A percentile compares a stretch with the other conserved stretches of the same genome.
phyloP scores from a whole-genome alignment of 2,797 vertebrate genomes.

The Oryzias sinensis region DNA sequence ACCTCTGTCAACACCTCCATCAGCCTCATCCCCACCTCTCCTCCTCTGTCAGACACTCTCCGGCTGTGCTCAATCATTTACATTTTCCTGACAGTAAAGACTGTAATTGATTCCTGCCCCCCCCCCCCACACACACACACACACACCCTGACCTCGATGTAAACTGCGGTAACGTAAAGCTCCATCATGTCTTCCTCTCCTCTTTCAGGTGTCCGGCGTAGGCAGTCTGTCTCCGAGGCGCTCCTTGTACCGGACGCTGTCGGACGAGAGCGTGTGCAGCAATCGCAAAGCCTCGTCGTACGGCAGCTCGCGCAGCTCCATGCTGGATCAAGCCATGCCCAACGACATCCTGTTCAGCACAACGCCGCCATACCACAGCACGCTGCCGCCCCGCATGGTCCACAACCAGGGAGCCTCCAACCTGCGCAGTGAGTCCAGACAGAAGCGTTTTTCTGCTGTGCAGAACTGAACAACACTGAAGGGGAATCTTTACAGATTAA shows the following conservation, averaged over 20 bases:
- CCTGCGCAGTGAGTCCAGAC: slow-evolving; percentile 86
- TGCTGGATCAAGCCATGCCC: slow-evolving; percentile 91
- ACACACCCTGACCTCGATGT: neutral
- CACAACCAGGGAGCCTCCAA: slow-evolving; percentile 83
- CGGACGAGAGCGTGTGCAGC: slow-evolving; percentile 94
- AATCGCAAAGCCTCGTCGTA: slow-evolving; percentile 89
- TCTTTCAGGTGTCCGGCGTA: slow-evolving; percentile 79
- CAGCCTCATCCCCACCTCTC: slow-evolving; percentile 25
- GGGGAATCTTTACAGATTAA: too few relatives aligned
- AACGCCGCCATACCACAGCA: slow-evolving; percentile 91
- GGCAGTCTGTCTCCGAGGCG: slow-evolving; percentile 85
- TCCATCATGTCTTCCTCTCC: slow-evolving; percentile 1
- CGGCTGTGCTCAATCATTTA: slow-evolving; percentile 57
- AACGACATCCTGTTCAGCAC: slow-evolving; percentile 96
- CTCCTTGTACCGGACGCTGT: slow-evolving; percentile 90
- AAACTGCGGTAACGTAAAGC: slow-evolving; percentile 18
- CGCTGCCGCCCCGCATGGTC: slow-evolving; percentile 85
- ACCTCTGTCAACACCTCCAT: slow-evolving; percentile 55
- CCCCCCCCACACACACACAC: slow-evolving; percentile 7
- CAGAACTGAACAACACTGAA: too few relatives aligned
- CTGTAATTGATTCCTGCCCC: slow-evolving; percentile 62
- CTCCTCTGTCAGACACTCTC: slow-evolving; percentile 43
- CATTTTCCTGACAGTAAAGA: slow-evolving; percentile 46
- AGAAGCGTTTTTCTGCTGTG: neutral
- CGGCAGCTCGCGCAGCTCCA: slow-evolving; percentile 88